phyloP scores from a whole-genome alignment of 2,888 invertebrate species.

The Hypena proboscidalis region DNA sequence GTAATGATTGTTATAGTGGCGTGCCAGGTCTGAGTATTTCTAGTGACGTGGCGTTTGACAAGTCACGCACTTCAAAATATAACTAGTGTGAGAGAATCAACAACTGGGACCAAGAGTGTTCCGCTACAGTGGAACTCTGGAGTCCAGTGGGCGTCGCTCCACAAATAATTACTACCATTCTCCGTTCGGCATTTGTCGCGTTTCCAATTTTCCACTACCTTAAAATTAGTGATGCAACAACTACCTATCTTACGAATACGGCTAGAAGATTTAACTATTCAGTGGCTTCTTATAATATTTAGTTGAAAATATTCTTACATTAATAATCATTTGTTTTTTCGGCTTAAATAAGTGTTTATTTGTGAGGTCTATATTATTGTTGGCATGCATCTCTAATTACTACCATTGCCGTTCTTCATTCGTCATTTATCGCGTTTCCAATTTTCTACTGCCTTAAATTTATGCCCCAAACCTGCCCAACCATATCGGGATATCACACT shows the following conservation, averaged over 20 bases:
- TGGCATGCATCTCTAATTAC: too few species aligned
- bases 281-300: too few species aligned
- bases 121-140: slow-evolving; percentile 46
- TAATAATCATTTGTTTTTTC: too few species aligned
- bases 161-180: slow-evolving; percentile 55
- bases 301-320: too few species aligned
- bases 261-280: too few species aligned
- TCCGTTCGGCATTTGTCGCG: slow-evolving; percentile 46
- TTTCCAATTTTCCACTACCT: slow-evolving; percentile 41
- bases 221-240: too few species aligned
- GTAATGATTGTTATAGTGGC: slow-evolving; percentile 45
- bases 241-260: too few species aligned
- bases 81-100: slow-evolving; percentile 61
- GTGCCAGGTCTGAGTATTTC: slow-evolving; percentile 35
- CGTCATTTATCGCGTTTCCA: slow-evolving; percentile 46
- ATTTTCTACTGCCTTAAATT: slow-evolving; percentile 39
- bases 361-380: too few species aligned
- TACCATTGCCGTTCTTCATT: slow-evolving; percentile 53
- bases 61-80: slow-evolving; percentile 67
- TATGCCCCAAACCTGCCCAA: slow-evolving; percentile 30
- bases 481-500: slow-evolving; percentile 32
- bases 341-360: too few species aligned
- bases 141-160: slow-evolving; percentile 52
- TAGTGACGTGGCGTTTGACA: slow-evolving; percentile 59
- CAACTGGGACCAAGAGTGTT: slow-evolving; percentile 52